A percentile compares a stretch with the other conserved stretches of the same genome.
phyloP scores from a whole-genome alignment of 2,113 vertebrate genomes.

The Meriones unguiculatus region DNA sequence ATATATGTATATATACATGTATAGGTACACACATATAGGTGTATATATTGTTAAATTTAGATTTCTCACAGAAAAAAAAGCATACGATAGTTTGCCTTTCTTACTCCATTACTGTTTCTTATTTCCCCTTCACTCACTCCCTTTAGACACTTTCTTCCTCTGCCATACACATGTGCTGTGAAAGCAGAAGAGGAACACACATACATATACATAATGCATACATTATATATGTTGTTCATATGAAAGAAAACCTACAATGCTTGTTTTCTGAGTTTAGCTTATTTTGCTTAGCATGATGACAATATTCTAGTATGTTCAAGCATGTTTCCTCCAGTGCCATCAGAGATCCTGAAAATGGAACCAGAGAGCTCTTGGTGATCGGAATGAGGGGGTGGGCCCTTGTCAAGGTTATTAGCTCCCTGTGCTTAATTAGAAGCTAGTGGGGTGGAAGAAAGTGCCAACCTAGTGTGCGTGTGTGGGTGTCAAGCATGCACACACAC shows the following conservation, averaged over 20 bases:
- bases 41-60: background rate
- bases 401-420: background rate
- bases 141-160: background rate
- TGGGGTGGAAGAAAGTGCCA: background rate
- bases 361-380: background rate
- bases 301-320: background rate
- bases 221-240: background rate
- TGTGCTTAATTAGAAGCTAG: constrained; percentile 30
- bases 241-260: background rate
- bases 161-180: background rate
- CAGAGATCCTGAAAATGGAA: constrained; percentile 52
- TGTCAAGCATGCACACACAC: too few species aligned
- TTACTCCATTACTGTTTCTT: background rate
- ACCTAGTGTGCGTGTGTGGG: background rate
- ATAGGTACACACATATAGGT: background rate
- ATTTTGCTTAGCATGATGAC: background rate
- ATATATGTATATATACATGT: background rate
- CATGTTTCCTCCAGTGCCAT: background rate
- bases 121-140: background rate
- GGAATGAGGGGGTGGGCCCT: background rate
- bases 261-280: background rate
- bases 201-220: too few species aligned
- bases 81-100: background rate
- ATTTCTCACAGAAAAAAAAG: background rate
- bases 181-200: background rate